Conservation (phyloP, 1,140 invertebrate species). For the Diorhabda elongata region DNA sequence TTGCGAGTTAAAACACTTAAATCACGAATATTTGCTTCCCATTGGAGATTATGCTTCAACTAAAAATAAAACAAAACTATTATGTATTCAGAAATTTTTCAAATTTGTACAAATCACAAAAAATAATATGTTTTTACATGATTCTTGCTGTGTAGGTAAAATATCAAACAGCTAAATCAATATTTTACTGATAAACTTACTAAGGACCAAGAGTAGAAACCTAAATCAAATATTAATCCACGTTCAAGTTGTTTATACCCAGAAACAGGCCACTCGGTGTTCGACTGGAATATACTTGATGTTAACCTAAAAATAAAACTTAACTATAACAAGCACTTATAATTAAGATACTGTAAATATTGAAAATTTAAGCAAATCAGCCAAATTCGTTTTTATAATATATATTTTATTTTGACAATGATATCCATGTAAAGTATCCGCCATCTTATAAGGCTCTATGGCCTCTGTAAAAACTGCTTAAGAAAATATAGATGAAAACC, state of each 20-base stretch:
- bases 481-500: too few relatives aligned
- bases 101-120: too few relatives aligned
- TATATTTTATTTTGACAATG: neutral
- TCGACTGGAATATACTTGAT: conserved; percentile 64
- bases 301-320: conserved; percentile 55
- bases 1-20: conserved; percentile 59
- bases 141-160: too few relatives aligned
- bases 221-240: conserved; percentile 62
- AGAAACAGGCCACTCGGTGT: conserved; percentile 73
- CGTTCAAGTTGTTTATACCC: conserved; percentile 67
- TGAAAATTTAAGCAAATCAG: neutral
- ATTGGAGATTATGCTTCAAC: conserved; percentile 75
- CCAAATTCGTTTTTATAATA: neutral
- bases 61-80: conserved; percentile 39
- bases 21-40: conserved; percentile 77
- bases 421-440: too few relatives aligned
- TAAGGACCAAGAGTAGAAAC: conserved; percentile 55
- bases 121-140: too few relatives aligned
- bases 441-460: too few relatives aligned
- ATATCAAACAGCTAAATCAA: too few relatives aligned
- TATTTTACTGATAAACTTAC: conserved; percentile 39
- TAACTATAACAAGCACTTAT: neutral
- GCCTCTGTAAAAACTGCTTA: too few relatives aligned
- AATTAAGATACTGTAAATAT: neutral
- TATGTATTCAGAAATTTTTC: too few relatives aligned